Evolutionary conservation across 2,113 vertebrate species (phyloP).

Genomic region (Myodes glareolus): DNA sequence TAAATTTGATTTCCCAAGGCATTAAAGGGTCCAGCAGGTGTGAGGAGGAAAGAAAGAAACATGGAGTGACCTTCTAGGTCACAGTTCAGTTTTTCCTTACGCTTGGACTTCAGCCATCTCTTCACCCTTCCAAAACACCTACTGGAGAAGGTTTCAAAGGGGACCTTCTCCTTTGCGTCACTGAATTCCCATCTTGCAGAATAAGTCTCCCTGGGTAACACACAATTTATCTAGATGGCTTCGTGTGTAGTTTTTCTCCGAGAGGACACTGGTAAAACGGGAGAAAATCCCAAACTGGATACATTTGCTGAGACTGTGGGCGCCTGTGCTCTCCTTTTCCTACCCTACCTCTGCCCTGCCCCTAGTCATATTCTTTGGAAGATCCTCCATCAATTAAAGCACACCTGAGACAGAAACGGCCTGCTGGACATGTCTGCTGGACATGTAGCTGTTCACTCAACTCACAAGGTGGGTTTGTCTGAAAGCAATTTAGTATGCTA

Average conservation of each 20-base stretch:
- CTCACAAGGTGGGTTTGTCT: not conserved
- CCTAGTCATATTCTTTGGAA: not conserved
- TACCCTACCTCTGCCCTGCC: not conserved
- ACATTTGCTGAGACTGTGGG: not conserved
- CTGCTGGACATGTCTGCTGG: too few species aligned
- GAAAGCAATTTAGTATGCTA: not conserved
- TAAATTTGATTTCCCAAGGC: conserved; percentile 35
- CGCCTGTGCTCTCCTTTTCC: not conserved
- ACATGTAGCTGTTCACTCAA: not conserved
- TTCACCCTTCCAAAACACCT: conserved; percentile 36
- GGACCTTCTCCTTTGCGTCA: conserved; percentile 15
- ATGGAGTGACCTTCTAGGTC: conserved; percentile 19
- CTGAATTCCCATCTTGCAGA: conserved; percentile 40
- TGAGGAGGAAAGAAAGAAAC: conserved; percentile 36
- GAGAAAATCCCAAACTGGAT: not conserved
- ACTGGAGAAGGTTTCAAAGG: conserved; percentile 26
- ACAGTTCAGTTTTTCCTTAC: conserved; percentile 42
- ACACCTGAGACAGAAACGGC: not conserved
- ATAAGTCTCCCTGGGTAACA: not conserved
- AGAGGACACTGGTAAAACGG: not conserved
- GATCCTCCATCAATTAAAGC: not conserved
- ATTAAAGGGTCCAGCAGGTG: conserved; percentile 46
- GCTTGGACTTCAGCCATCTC: conserved; percentile 15
- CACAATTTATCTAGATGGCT: not conserved
- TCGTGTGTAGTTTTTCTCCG: not conserved